phyloP scores from a whole-genome alignment of 2,888 invertebrate genomes.

The Drosophila buzzatii region DNA sequence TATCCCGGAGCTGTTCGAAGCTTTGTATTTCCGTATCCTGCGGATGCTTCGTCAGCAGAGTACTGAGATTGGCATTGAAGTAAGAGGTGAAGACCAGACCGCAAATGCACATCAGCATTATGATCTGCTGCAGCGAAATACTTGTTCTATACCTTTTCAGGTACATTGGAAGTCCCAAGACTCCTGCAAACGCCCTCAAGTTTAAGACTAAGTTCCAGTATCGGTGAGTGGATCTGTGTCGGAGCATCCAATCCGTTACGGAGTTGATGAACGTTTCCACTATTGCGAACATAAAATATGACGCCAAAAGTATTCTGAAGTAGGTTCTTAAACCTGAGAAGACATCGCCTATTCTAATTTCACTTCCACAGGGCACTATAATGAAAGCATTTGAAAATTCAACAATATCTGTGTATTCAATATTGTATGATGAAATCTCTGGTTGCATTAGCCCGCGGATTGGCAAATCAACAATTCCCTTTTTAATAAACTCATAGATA shows the following conservation, averaged over 20 bases:
- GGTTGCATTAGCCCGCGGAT: neutral
- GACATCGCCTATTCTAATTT: neutral
- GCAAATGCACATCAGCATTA: neutral
- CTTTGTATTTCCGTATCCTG: neutral
- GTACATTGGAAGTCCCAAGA: neutral
- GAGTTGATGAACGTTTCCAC: neutral
- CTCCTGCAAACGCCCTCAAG: neutral
- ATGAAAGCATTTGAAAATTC: neutral
- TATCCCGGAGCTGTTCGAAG: neutral
- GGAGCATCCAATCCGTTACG: neutral
- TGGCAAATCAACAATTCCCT: neutral
- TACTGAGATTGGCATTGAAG: neutral
- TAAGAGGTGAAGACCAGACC: neutral
- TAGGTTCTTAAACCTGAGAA: neutral
- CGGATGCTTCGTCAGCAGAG: neutral
- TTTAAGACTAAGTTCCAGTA: neutral
- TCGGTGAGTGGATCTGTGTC: neutral
- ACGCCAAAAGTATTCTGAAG: neutral
- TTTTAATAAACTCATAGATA: neutral
- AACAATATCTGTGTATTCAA: neutral
- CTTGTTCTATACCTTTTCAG: neutral
- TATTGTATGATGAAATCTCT: neutral
- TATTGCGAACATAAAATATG: neutral
- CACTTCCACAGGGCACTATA: neutral
- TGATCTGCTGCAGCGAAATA: neutral